Evolutionary conservation across 2,888 invertebrate genomes (phyloP).

Genomic region (Eilema griseolum): DNA sequence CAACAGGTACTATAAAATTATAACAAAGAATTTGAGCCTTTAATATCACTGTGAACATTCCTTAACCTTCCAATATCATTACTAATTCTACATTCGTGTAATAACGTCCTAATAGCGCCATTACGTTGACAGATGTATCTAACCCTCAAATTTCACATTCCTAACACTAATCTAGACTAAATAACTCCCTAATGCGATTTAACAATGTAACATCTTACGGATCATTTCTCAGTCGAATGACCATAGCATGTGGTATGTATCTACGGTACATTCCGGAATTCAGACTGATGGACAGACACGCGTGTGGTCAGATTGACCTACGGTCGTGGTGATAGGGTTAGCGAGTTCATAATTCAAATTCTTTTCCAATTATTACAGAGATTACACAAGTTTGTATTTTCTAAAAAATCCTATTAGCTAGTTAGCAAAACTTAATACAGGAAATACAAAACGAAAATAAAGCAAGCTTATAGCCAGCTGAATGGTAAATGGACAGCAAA

Average conservation of each 20-base stretch:
- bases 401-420: too few relatives aligned
- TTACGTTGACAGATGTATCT: not conserved
- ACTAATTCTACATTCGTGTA: not conserved
- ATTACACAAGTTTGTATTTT: not conserved
- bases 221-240: slow-evolving; percentile 43
- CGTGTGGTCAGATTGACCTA: slow-evolving; percentile 41
- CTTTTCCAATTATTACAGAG: not conserved
- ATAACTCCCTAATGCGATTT: slow-evolving; percentile 27
- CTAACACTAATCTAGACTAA: slow-evolving; percentile 13
- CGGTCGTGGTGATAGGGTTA: slow-evolving; percentile 26
- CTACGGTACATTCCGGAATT: slow-evolving; percentile 38
- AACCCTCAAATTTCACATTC: slow-evolving; percentile 21
- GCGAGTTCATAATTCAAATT: not conserved
- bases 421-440: too few relatives aligned
- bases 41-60: not conserved
- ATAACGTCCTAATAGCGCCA: not conserved
- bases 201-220: slow-evolving; percentile 39
- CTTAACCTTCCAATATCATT: slow-evolving; percentile 2
- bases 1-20: too few relatives aligned
- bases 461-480: too few relatives aligned
- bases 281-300: slow-evolving; percentile 34
- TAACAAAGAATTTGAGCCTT: not conserved
- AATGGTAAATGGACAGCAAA: too few relatives aligned
- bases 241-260: slow-evolving; percentile 34
- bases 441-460: not conserved